Evolutionary conservation across 2,888 invertebrate species (phyloP), one percentile per base, ranked within the genome.

Genomic region (Acrocyrtus sp.): DNA sequence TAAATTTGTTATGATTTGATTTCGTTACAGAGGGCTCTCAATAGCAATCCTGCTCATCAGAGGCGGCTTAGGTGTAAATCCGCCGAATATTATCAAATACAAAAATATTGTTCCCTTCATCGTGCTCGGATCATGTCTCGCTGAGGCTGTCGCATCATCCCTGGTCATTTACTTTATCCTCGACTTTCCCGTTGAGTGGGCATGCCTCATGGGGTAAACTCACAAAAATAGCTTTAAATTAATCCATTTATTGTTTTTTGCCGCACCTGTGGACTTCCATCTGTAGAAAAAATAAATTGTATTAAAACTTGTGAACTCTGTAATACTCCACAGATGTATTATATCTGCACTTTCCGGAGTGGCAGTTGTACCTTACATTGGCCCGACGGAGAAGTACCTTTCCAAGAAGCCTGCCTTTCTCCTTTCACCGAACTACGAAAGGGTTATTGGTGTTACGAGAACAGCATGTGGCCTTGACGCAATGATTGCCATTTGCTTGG

Each of bases 401-500:
- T 43, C 50, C 4, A 15, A 34, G 34, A 57, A 73, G 50, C 58
- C 60, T 61, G 54, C 60, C 21, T 53, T 51, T 27, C 27, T 47
- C 8, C 26, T 50, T n/a, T 50, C 63, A 21, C 51, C 63, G 12
- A 50, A 66, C 21, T 58, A 63, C 19, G 53, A 63, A 22, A 57
- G 8, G 2, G 70, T 63, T 27, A 58, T 78, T 4, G 41, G 61
- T 1, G 74, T 79, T 47, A 75, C 76, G 8, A 75, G 78, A 62
- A 75, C 74, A 10, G 78, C 68, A 10, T 77, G 79, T 65, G 81
- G 81, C 19, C 51, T 81, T 19, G 81, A 81, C 63, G 81, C 79
- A n/a, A 77, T 78, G 54, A 39, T 81, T 19, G 76, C 78, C 17
- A 81, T 81, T 70, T 73, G 72, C 51, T 61, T 81, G 72, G 72